Base-by-base conservation (phyloP, 2,797 vertebrate genomes). In the Falco berigora region DNA sequence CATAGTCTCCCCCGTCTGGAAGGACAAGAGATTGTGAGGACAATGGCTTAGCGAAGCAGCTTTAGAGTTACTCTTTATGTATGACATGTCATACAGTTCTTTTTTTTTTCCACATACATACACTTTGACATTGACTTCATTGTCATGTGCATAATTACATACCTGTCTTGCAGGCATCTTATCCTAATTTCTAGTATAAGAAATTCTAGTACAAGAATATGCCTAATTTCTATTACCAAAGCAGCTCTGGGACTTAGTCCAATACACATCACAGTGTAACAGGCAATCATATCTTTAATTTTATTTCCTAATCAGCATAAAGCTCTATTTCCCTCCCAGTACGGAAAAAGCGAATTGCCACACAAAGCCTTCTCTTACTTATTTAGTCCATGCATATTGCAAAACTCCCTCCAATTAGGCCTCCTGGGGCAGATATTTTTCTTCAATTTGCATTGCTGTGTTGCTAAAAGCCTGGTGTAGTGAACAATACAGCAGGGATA, bases 381-480 rank as follows among this genome's bases (percentile, higher is more conserved):
- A 4, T 64, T 94, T 75, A 12, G 8, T 64, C 32, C 32, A 8
- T 59, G 19, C 17, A 28, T 40, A 53, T 50, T 79, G 55, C 50
- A 86, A 69, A 84, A 44, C 18, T 85, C 30, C 20, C 56, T 56
- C 15, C 67, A 42, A 2, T 73, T 30, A 28, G 3, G 0, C 30
- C 10, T 94, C 22, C 18, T 32, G 34, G 30, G 46, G 16, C 58
- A 81, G 66, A 30, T 56, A 42, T 17, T 62, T 77, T 34, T 53
- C 50, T 73, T 73, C 0, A 0, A 5, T 27, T 90, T 77, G 25
- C 6, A 10, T 12, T 56, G 7, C 8, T 30, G 5, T 52, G 28
- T 10, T 82, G 30, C 74, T 66, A 44, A 79, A 93, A 89, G 30
- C 9, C 55, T 15, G 14, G 49, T 12, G 9, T 28, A 40, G 21